Evolutionary conservation across 2,888 invertebrate species (phyloP), one percentile per base, ranked within the genome.

Genomic region (Chloroclysta siterata): DNA sequence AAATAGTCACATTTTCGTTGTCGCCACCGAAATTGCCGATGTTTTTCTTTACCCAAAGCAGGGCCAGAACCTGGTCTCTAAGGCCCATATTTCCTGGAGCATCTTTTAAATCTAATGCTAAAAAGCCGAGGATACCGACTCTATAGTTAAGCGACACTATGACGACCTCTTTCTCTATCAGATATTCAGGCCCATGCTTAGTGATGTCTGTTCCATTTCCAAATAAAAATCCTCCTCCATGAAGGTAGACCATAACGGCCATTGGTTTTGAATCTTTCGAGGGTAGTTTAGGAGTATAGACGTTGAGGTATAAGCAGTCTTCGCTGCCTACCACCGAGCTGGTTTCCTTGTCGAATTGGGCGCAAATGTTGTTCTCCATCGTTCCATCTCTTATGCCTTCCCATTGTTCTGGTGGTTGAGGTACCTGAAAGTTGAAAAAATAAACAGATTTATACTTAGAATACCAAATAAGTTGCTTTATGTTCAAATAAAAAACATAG

Each of bases 231-330:
- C 93, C 93, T 5, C 93, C 93, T 17, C 93, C 93, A 65, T 93
- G 93, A 8, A 90, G 72, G 65, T 84, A 93, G 1, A 93, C 86
- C 93, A 93, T 93, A 0, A 93, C 93, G 2, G 93, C 90, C 7
- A 85, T 66, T 4, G 70, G 69, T 11, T 67, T 33, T 7, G 65
- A 50, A 11, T 66, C 70, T 22, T 69, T 63, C 8, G 75, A 53
- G 0, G 86, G 84, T 66, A 94, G 74, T 64, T 80, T 88, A 0
- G 95, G 95, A 15, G 95, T 94, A 76, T 95, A 96, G 0, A 96
- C 94, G 79, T 96, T 96, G 22, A 96, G 80, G 72, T 94, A 95
- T 6, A 96, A 87, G 68, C 96, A 96, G 77, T 95, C 95, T 76
- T 95, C 95, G 69, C 90, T 88, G 17, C 95, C 95, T 50, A 93